These are phyloP conservation scores for Cairina moschata DNA, from an alignment of 2,113 vertebrate species.

Conservation along the genomic window DNA sequence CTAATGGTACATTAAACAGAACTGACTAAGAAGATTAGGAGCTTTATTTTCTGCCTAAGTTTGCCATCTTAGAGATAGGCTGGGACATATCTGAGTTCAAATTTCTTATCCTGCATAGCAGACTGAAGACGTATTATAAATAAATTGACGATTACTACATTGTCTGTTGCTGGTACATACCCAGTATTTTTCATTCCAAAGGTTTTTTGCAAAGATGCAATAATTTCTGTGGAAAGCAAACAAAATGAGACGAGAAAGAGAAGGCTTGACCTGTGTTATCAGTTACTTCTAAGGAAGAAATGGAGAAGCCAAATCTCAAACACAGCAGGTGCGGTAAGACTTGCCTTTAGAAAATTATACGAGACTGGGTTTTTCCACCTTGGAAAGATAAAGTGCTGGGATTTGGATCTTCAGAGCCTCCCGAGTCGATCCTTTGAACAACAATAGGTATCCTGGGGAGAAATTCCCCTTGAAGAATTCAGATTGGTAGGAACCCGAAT, in stretches of 20 bases:
- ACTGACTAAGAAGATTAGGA: not conserved
- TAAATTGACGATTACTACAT: not conserved
- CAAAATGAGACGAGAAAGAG: not conserved
- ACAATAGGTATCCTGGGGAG: not conserved
- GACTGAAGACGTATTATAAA: not conserved
- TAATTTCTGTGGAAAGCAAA: not conserved
- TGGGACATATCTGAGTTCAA: not conserved
- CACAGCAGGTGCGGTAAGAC: not conserved
- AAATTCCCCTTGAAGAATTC: conserved; percentile 28
- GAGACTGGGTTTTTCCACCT: not conserved
- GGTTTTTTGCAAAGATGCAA: not conserved
- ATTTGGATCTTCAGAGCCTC: not conserved
- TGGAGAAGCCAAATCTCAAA: not conserved
- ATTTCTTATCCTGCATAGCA: not conserved
- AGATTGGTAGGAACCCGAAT: not conserved
- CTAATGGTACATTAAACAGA: not conserved
- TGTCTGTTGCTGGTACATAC: not conserved
- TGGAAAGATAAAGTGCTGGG: not conserved
- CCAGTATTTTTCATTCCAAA: not conserved
- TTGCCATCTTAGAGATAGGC: not conserved
- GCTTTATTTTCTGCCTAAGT: not conserved
- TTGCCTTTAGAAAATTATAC: not conserved
- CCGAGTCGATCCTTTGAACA: not conserved
- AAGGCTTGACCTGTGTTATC: not conserved
- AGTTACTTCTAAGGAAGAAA: not conserved